Conservation (phyloP, 2,888 invertebrate genomes). For the Trichacis sp. region DNA sequence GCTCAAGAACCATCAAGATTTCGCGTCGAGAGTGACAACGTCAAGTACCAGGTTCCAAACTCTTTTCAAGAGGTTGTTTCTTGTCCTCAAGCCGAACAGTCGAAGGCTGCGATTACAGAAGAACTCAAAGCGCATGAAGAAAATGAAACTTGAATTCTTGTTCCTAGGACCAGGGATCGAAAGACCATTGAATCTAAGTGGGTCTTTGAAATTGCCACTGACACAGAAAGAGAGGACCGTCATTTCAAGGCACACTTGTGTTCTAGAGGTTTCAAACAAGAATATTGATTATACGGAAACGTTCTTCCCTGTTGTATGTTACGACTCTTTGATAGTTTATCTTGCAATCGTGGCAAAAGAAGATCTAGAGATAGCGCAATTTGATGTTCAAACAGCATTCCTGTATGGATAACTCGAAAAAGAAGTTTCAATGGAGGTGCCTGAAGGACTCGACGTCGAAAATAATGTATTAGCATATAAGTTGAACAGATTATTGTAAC, state of each 20-base stretch:
- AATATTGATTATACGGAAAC: conserved; percentile 30
- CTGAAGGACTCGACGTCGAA: conserved; percentile 20
- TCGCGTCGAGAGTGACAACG: no score
- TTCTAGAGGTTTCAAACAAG: conserved; percentile 33
- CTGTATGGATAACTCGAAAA: conserved; percentile 34
- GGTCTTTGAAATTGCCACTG: conserved; percentile 28
- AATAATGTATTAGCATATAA: conserved; percentile 45
- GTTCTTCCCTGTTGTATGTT: conserved; percentile 28
- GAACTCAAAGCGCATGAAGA: conserved; percentile 25
- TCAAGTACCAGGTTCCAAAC: no score
- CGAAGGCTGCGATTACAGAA: no score
- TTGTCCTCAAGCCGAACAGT: no score
- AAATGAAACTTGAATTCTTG: conserved; percentile 35
- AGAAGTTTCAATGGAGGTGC: conserved; percentile 26
- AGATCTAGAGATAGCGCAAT: conserved; percentile 28
- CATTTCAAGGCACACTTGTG: conserved; percentile 37
- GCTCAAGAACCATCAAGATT: no score
- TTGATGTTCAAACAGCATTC: conserved; percentile 43
- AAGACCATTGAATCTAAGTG: conserved; percentile 43
- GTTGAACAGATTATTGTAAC: conserved; percentile 50
- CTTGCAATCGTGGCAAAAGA: conserved; percentile 36
- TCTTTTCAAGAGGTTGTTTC: no score
- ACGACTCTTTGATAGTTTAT: conserved; percentile 23
- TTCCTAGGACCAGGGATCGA: conserved; percentile 7
- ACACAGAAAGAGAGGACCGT: background rate